Base-by-base conservation (phyloP, 2,113 vertebrate genomes). In the Orientallactaga bullata region DNA sequence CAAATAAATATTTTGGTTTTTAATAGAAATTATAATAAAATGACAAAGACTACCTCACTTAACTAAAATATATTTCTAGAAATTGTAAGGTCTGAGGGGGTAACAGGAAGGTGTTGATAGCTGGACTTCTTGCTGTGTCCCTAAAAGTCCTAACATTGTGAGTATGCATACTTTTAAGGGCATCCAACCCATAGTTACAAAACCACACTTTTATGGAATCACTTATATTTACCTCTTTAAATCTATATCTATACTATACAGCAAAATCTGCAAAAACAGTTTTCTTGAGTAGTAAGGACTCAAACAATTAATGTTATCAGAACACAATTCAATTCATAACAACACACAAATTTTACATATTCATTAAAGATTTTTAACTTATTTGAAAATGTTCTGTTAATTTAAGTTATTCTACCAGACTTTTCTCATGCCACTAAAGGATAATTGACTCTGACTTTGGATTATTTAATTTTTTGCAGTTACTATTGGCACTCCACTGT, bases 161-260 rank as follows among this genome's bases (percentile, higher is more conserved):
- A 15, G 15, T 1, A 26, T 10, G 5, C 12, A 10, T 32, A 74
- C 30, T 55, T 24, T 30, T 10, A 55, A 77, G 17, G 5, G 16
- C 8, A 65, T 1, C 2, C 7, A 12, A 17, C 0, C 13, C 30
- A 73, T 42, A 13, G 17, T 15, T 47, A 60, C 13, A 78, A 47
- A 3, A 0, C 0, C 2, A 6, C 3, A 58, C 2, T 3, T 9
- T 82, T 72, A 9, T 11, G 4, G 58, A 21, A 61, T 94, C 18
- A 51, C 66, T 79, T 66, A 72, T 60, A 37, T 5, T 51, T 78
- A 32, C 2, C 1, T 51, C 39, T 51, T 37, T 74, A 74, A 85
- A 81, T 8, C 10, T 55, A 2, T 11, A 55, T 55, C 55, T 55
- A 55, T 13, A 55, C 10, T 10, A 55, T 55, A 12, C 12, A 55